Evolutionary conservation across 2,888 invertebrate species (phyloP).

Genomic region (Tipula helvola): DNA sequence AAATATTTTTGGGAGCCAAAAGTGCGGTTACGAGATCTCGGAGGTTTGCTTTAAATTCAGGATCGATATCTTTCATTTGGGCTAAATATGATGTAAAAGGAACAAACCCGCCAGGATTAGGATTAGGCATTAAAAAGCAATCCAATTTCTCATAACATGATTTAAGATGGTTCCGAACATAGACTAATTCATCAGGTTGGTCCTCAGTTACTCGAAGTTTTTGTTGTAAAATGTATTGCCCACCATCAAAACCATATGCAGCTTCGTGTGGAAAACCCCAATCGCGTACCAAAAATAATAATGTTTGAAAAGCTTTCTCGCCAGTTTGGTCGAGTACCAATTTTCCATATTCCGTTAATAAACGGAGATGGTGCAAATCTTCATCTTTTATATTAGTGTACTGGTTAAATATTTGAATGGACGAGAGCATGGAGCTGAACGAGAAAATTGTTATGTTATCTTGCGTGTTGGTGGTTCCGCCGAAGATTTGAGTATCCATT

Average conservation of each 20-base stretch:
- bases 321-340: not conserved
- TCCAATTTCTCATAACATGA: constrained; percentile 10
- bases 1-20: constrained; percentile 10
- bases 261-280: constrained; percentile 11
- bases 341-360: constrained; percentile 12
- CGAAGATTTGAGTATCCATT: constrained; percentile 15
- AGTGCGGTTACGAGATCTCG: not conserved
- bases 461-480: not conserved
- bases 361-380: constrained; percentile 12
- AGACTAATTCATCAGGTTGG: constrained; percentile 9
- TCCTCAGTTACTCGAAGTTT: not conserved
- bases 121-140: constrained; percentile 14
- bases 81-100: too few relatives aligned
- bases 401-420: constrained; percentile 11
- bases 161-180: constrained; percentile 6
- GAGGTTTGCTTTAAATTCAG: constrained; percentile 12
- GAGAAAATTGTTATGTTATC: constrained; percentile 13
- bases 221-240: not conserved
- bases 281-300: constrained; percentile 14
- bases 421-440: constrained; percentile 11
- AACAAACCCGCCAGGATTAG: too few relatives aligned
- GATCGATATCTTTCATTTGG: constrained; percentile 10
- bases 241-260: constrained; percentile 11
- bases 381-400: constrained; percentile 12
- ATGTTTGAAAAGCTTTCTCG: constrained; percentile 12